These are phyloP conservation scores for Xiphias gladius DNA, from an alignment of 2,113 vertebrate genomes.

Conservation along the genomic window DNA sequence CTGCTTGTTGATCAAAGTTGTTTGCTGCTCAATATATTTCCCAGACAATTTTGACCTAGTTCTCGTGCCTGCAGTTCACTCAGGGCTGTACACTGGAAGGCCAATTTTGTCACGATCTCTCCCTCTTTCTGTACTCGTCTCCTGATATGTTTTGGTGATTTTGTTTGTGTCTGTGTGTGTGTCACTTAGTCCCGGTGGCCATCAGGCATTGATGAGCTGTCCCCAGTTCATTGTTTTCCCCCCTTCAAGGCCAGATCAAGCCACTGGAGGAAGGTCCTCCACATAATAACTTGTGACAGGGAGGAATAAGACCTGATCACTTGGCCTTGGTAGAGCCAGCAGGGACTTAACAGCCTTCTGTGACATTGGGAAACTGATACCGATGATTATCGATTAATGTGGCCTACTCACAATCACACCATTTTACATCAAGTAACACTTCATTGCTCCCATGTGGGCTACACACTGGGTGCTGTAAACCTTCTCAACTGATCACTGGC, in stretches of 20 bases:
- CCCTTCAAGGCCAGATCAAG: conserved; percentile 22
- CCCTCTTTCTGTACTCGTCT: conserved; percentile 5
- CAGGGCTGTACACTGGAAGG: conserved; percentile 8
- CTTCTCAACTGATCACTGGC: not conserved
- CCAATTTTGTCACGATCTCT: conserved; percentile 13
- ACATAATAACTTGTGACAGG: conserved; percentile 46
- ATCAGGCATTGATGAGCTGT: conserved; percentile 38
- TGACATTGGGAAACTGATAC: conserved; percentile 32
- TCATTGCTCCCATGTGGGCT: conserved; percentile 22
- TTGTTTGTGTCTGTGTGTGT: conserved; percentile 36
- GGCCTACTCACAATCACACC: not conserved
- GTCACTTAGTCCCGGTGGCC: conserved; percentile 38
- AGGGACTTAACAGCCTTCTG: conserved; percentile 21
- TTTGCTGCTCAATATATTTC: conserved; percentile 57
- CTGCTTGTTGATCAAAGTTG: conserved; percentile 53
- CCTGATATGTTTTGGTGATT: conserved; percentile 34
- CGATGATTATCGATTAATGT: conserved; percentile 1
- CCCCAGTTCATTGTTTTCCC: not conserved
- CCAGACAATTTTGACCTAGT: conserved; percentile 60
- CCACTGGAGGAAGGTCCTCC: conserved; percentile 8
- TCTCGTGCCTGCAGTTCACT: conserved; percentile 42
- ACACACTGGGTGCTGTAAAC: conserved; percentile 13
- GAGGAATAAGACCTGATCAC: conserved; percentile 35
- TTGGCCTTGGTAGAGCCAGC: conserved; percentile 37
- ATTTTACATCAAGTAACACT: conserved; percentile 39